Base-by-base conservation (phyloP, 2,797 vertebrate species). In the Sparidentex hasta region DNA sequence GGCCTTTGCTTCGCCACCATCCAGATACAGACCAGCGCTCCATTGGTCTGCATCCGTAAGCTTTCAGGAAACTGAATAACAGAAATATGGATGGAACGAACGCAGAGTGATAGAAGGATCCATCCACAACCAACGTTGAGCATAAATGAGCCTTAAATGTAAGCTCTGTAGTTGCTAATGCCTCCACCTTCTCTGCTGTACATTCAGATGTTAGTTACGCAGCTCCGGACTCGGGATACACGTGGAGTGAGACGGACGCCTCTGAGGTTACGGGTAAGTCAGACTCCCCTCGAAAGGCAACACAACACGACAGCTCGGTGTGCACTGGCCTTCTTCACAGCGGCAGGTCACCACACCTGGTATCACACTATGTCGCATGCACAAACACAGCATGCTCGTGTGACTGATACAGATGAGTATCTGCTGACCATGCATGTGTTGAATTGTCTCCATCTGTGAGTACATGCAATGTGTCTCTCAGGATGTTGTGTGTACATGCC, bases 141-240 rank as follows among this genome's bases (percentile, higher is more conserved):
- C 29, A 43, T 38, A 38, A 38, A 38, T 38, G 38, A 38, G 9
- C 12, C 58, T 18, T 57, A 25, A 65, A 57, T 76, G 68, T 69
- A 41, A 77, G 38, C 23, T 23, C 23, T 70, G 69, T 69, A 81
- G 72, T 64, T 65, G 75, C 78, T 93, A 83, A 90, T 48, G 58
- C 83, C 43, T 77, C 69, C 83, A 66, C 81, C 86, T 70, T 91
- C 81, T 93, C 86, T 90, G 86, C 89, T 93, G 78, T 91, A 74
- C 88, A 87, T 92, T 89, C 90, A 95, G 96, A 96, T 87, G 82
- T 92, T 88, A 94, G 90, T 90, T 94, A 93, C 63, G 71, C 91
- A 65, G 88, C 88, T 73, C 91, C 94, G 83, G 95, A 96, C 88
- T 85, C 94, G 41, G 95, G 94, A 76, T 95, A 95, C 74, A 82